Percentiles rank a stretch among this genome's conserved stretches.
These are phyloP conservation scores for Drosophila algonquin DNA, from an alignment of 2,888 invertebrate genomes.

Conservation along the genomic window DNA sequence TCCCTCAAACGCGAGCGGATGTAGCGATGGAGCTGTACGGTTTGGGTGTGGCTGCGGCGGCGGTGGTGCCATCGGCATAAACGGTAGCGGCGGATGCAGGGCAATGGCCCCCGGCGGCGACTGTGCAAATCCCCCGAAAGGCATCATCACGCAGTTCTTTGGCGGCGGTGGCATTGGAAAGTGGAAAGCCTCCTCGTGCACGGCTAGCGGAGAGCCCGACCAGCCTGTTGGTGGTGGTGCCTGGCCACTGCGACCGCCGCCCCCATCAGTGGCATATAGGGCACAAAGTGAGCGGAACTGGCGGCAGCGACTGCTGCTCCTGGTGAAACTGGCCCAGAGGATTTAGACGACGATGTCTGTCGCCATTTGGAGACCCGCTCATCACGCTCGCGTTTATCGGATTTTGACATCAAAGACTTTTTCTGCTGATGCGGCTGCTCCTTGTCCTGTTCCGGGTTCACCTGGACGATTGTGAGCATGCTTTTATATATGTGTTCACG, in stretches of 20 bases:
- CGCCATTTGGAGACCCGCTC: not conserved
- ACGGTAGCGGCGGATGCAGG: slow-evolving; percentile 31
- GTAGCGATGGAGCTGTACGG: slow-evolving; percentile 3
- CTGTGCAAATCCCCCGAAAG: slow-evolving; percentile 41
- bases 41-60: slow-evolving; percentile 9
- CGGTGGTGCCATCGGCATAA: slow-evolving; percentile 29
- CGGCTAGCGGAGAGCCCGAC: slow-evolving; percentile 23
- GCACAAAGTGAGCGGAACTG: slow-evolving; percentile 30
- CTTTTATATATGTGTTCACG: not conserved
- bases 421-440: slow-evolving; percentile 6
- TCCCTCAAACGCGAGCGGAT: not conserved
- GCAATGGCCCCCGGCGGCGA: slow-evolving; percentile 18
- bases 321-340: not conserved
- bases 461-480: not conserved
- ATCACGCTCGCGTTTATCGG: slow-evolving; percentile 9
- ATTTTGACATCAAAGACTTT: not conserved
- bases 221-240: slow-evolving; percentile 29
- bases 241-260: slow-evolving; percentile 20
- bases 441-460: not conserved
- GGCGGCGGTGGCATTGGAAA: slow-evolving; percentile 20
- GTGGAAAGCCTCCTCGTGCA: slow-evolving; percentile 46
- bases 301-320: not conserved
- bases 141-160: slow-evolving; percentile 50
- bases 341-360: not conserved
- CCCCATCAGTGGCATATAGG: slow-evolving; percentile 47